Evolutionary conservation across 2,113 vertebrate genomes (phyloP).

Genomic region (Mesembrinibis cayennensis): DNA sequence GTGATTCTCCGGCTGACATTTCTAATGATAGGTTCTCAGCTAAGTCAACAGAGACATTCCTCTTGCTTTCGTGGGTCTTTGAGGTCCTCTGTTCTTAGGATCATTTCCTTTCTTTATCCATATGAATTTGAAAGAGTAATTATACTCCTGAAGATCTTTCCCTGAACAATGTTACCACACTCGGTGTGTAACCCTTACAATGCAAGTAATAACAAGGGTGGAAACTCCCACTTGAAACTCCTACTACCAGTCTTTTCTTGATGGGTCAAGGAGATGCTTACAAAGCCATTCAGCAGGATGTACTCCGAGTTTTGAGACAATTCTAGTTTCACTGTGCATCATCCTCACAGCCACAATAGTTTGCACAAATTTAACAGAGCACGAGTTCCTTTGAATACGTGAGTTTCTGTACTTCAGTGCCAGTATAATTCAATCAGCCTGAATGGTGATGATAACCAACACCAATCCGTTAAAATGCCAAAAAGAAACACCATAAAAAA

Average conservation of each 20-base stretch:
- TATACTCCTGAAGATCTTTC: background rate
- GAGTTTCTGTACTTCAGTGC: background rate
- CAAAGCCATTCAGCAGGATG: background rate
- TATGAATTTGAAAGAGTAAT: background rate
- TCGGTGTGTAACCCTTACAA: background rate
- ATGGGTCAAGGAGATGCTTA: background rate
- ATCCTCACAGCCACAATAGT: background rate
- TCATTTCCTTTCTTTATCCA: background rate
- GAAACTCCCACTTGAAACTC: conserved; percentile 5
- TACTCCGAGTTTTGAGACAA: background rate
- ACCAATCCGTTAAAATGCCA: background rate
- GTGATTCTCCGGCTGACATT: background rate
- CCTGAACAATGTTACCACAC: background rate
- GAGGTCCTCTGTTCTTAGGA: background rate
- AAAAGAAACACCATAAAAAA: background rate
- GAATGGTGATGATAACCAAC: background rate
- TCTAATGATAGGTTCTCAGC: background rate
- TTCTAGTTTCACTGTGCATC: background rate
- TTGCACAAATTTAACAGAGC: background rate
- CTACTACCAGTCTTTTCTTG: background rate
- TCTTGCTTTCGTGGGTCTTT: background rate
- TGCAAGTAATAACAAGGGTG: background rate
- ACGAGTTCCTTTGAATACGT: background rate
- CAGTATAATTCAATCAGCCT: background rate
- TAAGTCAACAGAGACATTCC: background rate